Percentiles rank a stretch among this genome's conserved stretches.
phyloP scores from a whole-genome alignment of 2,113 vertebrate genomes.

The Erythrolamprus reginae region DNA sequence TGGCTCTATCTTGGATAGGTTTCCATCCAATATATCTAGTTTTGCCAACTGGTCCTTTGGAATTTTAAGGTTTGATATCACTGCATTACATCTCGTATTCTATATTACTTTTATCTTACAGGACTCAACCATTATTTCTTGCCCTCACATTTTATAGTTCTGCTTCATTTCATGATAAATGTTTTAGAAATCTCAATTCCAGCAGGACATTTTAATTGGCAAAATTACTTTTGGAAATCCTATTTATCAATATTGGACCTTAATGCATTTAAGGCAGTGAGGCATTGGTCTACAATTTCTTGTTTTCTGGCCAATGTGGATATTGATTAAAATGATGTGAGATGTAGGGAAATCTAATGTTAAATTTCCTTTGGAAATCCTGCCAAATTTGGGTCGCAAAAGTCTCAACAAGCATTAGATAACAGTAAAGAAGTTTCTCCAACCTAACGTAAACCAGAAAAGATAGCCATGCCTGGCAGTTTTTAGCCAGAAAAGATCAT shows the following conservation, averaged over 20 bases:
- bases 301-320: neutral
- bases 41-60: neutral
- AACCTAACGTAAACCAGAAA: neutral
- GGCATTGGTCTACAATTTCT: neutral
- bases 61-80: neutral
- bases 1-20: neutral
- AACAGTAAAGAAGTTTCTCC: neutral
- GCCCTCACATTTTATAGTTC: neutral
- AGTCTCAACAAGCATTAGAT: neutral
- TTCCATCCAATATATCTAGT: neutral
- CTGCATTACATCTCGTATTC: neutral
- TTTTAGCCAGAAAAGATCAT: neutral
- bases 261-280: neutral
- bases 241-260: neutral
- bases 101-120: neutral
- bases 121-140: neutral
- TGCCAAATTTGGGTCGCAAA: neutral
- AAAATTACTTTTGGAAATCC: neutral
- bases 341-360: neutral
- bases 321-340: neutral
- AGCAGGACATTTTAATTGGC: neutral
- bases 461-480: neutral
- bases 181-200: neutral
- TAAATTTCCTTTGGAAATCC: neutral
- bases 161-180: neutral